phyloP scores from a whole-genome alignment of 1,140 invertebrate genomes.

The Ceratosolen solmsi region DNA sequence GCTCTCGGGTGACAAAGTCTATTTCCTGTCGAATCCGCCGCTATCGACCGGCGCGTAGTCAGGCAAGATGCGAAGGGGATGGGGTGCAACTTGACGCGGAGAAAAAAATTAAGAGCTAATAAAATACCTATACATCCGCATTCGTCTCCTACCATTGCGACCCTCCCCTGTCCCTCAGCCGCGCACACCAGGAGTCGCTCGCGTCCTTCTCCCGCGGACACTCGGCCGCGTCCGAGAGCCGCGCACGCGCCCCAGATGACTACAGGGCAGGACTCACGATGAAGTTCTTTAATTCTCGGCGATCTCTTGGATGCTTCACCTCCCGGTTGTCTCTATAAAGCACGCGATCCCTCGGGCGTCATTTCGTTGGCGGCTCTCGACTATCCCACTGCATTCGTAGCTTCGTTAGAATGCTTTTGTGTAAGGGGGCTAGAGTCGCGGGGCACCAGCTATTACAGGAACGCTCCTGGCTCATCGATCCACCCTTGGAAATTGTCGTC shows the following conservation, averaged over 20 bases:
- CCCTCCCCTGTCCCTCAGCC: background rate
- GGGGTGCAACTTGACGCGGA: constrained; percentile 17
- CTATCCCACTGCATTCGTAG: background rate
- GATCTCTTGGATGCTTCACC: background rate
- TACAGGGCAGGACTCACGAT: background rate
- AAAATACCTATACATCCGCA: constrained; percentile 37
- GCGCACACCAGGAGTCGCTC: constrained; percentile 3
- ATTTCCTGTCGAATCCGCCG: constrained; percentile 28
- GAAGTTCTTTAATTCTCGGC: background rate
- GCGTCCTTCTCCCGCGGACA: background rate
- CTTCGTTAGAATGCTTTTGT: constrained; percentile 36
- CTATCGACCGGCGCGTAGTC: constrained; percentile 28
- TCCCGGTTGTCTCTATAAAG: background rate
- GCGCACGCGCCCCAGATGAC: constrained; percentile 3
- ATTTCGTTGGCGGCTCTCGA: background rate
- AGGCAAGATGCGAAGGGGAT: background rate
- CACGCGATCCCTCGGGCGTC: background rate
- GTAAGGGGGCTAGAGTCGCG: background rate
- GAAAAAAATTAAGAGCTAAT: constrained; percentile 48
- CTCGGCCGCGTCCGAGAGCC: background rate
- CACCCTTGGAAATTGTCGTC: constrained; percentile 50
- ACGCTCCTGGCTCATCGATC: constrained; percentile 50
- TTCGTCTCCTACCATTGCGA: background rate
- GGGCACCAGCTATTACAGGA: background rate
- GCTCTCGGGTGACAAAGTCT: constrained; percentile 14